These are phyloP conservation scores for Notiomystis cincta DNA, from an alignment of 2,113 vertebrate species.

Conservation along the genomic window DNA sequence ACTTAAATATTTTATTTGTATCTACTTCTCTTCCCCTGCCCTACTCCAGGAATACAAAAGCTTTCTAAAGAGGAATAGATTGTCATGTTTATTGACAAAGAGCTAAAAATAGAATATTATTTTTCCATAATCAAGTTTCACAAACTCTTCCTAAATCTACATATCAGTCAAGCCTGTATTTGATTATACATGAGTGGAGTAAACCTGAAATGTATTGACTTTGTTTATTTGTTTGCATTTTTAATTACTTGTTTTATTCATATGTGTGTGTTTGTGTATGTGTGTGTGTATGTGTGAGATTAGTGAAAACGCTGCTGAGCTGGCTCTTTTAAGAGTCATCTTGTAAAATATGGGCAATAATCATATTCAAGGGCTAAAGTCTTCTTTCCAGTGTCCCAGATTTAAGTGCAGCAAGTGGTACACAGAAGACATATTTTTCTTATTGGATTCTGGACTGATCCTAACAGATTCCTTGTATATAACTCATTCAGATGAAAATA, in stretches of 20 bases:
- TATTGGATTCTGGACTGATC: background rate
- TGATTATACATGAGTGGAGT: background rate
- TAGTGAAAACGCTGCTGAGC: background rate
- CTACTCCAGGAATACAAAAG: background rate
- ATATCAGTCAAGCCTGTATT: background rate
- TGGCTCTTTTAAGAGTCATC: background rate
- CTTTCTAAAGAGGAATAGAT: background rate
- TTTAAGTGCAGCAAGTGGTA: background rate
- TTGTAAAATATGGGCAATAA: background rate
- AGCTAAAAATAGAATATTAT: background rate
- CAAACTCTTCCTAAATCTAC: background rate
- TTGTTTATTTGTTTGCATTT: background rate
- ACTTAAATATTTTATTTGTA: background rate
- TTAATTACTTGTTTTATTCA: background rate
- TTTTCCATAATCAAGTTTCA: background rate
- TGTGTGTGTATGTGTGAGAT: background rate
- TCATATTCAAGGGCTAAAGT: background rate
- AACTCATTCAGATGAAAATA: background rate
- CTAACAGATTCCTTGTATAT: background rate
- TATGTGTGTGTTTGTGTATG: background rate
- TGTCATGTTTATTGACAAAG: background rate
- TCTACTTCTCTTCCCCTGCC: too few relatives aligned
- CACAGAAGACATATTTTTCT: background rate
- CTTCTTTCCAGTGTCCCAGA: background rate
- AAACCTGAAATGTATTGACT: background rate